Evolutionary conservation across 2,888 invertebrate genomes (phyloP), one percentile per base, ranked within the genome.

Genomic region (Doris montereyensis): DNA sequence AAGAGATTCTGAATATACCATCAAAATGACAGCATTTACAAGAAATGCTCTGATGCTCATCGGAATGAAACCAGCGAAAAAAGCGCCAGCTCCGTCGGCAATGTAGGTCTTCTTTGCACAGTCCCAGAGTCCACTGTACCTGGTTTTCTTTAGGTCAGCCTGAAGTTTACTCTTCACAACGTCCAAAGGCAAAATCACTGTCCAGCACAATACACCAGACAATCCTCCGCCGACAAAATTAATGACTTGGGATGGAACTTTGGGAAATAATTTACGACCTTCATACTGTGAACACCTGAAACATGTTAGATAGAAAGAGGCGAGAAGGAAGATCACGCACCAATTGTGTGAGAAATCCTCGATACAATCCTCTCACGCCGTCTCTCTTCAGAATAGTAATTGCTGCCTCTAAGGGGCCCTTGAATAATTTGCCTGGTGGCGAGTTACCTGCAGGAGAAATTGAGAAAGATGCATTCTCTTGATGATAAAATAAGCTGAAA

Each of bases 121-220:
- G 87, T 95, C 93, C 73, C 92, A 85, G 81, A 94, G 93, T 60
- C 94, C 94, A 62, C 91, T 92, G 88, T 94, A 95, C 76, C 87
- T 85, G 0, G 93, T 81, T 24, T 82, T 79, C 4, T 85, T 81
- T 1, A 83, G 90, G 86, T 95, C 95, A 0, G 94, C 94, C 90
- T 95, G 95, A 84, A 95, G 93, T 70, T 94, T 93, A 13, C 95
- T 94, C 91, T 96, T 96, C 1, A 95, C 92, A 52, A 95, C 95
- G 91, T 96, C 95, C 70, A 95, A 92, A 0, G 95, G 95, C 85
- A 95, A 93, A 1, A 95, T 94, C 17, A 93, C 90, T 21, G 93
- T 91, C 95, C 95, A 95, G 0, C 95, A 94, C 1, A 94, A 58
- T 2, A 94, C 91, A 1, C 95, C 94, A 80, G 92, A 89, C 13